Evolutionary conservation across 2,113 vertebrate species (phyloP), one percentile per base, ranked within the genome.

Genomic region (Myxocyprinus asiaticus): DNA sequence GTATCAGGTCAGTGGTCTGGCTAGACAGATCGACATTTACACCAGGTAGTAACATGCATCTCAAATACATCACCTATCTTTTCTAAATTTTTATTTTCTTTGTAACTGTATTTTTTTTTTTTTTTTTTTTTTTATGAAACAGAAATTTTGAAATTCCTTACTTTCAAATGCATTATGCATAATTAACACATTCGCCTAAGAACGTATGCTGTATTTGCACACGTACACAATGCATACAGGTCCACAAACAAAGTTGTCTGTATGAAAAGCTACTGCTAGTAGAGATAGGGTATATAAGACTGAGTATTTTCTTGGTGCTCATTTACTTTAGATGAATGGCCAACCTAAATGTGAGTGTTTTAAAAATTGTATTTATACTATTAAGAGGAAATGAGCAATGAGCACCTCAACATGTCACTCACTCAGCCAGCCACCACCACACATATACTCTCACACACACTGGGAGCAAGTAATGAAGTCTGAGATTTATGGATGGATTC

Each of bases 281-380:
- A 67, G 58, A 63, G 17, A 48, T 78, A 6, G 75, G 59, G 33
- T 15, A 44, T 70, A 53, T 77, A 12, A 47, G 70, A 66, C 55
- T 59, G 73, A 76, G 85, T 71, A 62, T 84, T 82, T 84, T 86
- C 87, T 85, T 83, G 61, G 64, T 71, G 42, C 14, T 78, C 43
- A 56, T 80, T 87, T 75, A 15, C 78, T 61, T 64, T 11, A 79
- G 80, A 88, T 82, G 68, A 81, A 88, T 86, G 63, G 76, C 62
- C 74, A 84, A 81, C 42, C 62, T 70, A 67, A 81, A 85, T 42
- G 68, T 80, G 22, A 1, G 76, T 77, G 70, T 70, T 82, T 88
- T 85, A 71, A 79, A 76, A 85, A 78, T 80, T 56, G 81, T 69
- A 86, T 87, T 86, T 78, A 77, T 73, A 88, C 85, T 77, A 88